Conservation (phyloP, 2,888 invertebrate genomes). For the Syrphus vitripennis region DNA sequence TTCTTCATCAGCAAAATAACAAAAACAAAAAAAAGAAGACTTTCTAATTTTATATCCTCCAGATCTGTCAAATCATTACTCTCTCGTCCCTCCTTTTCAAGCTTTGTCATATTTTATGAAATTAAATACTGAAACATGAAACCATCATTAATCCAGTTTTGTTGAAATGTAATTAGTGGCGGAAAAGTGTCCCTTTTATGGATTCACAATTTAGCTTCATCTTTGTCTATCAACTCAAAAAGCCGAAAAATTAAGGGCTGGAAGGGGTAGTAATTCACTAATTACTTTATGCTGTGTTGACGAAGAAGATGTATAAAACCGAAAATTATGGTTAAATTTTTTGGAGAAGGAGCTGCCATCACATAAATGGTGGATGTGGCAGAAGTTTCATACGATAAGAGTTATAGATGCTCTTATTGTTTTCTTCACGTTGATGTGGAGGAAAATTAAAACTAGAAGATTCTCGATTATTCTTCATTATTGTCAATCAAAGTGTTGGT, state of each 20-base stretch:
- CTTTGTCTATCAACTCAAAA: conserved; percentile 5
- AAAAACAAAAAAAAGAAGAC: background rate
- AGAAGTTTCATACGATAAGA: too few species aligned
- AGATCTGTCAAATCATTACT: conserved; percentile 43
- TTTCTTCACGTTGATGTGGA: too few species aligned
- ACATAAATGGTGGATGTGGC: background rate
- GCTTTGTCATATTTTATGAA: conserved; percentile 67
- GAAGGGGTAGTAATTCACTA: conserved; percentile 64
- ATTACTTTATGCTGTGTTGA: conserved; percentile 70
- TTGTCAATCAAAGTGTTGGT: conserved; percentile 77
- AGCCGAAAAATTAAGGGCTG: conserved; percentile 51
- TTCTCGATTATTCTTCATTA: conserved; percentile 81
- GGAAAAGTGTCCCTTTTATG: conserved; percentile 71
- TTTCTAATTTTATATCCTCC: conserved; percentile 15
- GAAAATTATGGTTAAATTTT: conserved; percentile 8
- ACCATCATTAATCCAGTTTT: conserved; percentile 74
- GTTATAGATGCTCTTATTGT: background rate
- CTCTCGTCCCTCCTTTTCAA: background rate
- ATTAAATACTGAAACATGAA: conserved; percentile 75
- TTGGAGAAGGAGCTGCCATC: background rate
- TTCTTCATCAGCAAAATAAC: background rate
- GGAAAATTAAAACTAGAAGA: conserved; percentile 40
- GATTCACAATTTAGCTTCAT: conserved; percentile 63
- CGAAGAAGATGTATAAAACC: conserved; percentile 44
- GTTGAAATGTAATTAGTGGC: conserved; percentile 70